These are phyloP conservation scores for Spatulosminthurus flaviceps DNA, from an alignment of 2,888 invertebrate species.

Conservation along the genomic window DNA sequence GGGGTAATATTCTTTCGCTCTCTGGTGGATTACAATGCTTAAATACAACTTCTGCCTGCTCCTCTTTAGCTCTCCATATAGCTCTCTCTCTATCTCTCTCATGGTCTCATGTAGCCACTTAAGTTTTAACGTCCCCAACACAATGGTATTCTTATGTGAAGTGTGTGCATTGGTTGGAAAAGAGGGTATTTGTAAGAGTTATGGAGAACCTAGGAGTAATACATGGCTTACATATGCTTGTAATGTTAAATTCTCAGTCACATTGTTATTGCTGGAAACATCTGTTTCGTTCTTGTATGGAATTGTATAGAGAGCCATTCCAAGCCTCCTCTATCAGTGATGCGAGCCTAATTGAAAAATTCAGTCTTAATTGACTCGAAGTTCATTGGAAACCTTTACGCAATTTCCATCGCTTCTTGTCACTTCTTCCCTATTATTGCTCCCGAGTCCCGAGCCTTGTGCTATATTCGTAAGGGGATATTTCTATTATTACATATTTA, in stretches of 20 bases:
- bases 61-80: constrained; percentile 16
- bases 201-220: too few relatives aligned
- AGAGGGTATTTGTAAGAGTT: not conserved
- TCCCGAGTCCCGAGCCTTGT: too few relatives aligned
- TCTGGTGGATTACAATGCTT: constrained; percentile 18
- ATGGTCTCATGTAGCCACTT: not conserved
- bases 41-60: not conserved
- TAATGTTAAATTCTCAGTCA: not conserved
- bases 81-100: constrained; percentile 14
- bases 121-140: not conserved
- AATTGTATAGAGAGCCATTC: constrained; percentile 38
- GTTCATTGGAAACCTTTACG: constrained; percentile 56
- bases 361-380: constrained; percentile 63
- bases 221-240: too few relatives aligned
- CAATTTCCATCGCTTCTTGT: constrained; percentile 57
- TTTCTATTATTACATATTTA: not conserved
- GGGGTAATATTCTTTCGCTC: constrained; percentile 55
- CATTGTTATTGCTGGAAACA: constrained; percentile 52
- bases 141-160: too few relatives aligned
- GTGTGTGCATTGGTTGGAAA: not conserved
- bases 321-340: constrained; percentile 47
- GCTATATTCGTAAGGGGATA: not conserved
- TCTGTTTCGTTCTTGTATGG: constrained; percentile 51
- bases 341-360: constrained; percentile 63
- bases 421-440: constrained; percentile 31